Evolutionary conservation across 2,888 invertebrate genomes (phyloP).

Genomic region (Pedicia rivosa): DNA sequence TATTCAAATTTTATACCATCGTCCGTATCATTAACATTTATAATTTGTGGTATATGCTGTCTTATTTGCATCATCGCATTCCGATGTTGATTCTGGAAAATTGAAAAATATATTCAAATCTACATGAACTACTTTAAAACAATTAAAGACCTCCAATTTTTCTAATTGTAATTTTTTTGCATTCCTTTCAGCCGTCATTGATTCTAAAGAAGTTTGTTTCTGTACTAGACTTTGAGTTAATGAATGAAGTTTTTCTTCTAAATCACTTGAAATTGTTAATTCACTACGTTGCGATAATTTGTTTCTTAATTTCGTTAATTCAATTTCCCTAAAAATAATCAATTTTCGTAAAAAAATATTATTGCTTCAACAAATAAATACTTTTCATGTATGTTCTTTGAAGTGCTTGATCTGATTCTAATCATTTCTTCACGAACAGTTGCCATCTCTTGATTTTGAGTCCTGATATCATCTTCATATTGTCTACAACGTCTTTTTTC

Average conservation of each 20-base stretch:
- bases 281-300: slow-evolving; percentile 28
- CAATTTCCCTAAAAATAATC: slow-evolving; percentile 29
- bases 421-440: slow-evolving; percentile 28
- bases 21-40: slow-evolving; percentile 47
- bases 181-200: slow-evolving; percentile 69
- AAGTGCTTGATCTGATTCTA: slow-evolving; percentile 21
- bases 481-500: slow-evolving; percentile 33
- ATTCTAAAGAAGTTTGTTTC: slow-evolving; percentile 74
- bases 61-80: slow-evolving; percentile 36
- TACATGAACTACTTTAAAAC: not conserved
- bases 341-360: slow-evolving; percentile 1
- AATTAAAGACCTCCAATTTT: slow-evolving; percentile 44
- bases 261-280: not conserved
- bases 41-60: slow-evolving; percentile 34
- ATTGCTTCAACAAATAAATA: slow-evolving; percentile 1
- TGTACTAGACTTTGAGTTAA: slow-evolving; percentile 72
- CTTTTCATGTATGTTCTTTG: slow-evolving; percentile 21
- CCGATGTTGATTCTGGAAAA: slow-evolving; percentile 37
- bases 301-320: slow-evolving; percentile 37
- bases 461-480: slow-evolving; percentile 25
- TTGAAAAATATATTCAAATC: slow-evolving; percentile 20
- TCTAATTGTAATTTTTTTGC: slow-evolving; percentile 71
- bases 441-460: slow-evolving; percentile 26
- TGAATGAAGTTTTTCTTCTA: slow-evolving; percentile 33
- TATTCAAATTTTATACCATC: slow-evolving; percentile 33